Conservation (phyloP, 2,888 invertebrate species). For the Synergus itoensis region DNA sequence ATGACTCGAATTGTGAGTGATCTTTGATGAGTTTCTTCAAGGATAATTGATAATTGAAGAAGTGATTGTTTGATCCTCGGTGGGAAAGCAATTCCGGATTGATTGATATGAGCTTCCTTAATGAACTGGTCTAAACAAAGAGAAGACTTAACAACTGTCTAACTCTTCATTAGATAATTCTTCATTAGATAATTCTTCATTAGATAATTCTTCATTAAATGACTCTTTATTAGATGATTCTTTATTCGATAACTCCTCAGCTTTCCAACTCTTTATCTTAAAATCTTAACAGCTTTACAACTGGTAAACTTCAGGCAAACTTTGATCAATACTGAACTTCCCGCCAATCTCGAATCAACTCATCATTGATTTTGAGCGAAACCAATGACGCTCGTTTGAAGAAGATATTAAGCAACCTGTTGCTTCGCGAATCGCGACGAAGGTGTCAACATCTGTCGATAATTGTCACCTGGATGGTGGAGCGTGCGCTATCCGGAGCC, state of each 20-base stretch:
- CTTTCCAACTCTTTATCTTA: background rate
- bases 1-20: background rate
- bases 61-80: background rate
- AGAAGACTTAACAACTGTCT: too few species aligned
- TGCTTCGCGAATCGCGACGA: conserved; percentile 28
- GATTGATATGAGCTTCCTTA: background rate
- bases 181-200: too few species aligned
- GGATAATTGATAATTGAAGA: background rate
- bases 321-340: background rate
- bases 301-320: background rate
- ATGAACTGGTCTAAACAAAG: background rate
- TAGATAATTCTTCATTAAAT: background rate
- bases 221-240: background rate
- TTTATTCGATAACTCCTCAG: background rate
- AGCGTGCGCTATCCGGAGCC: conserved; percentile 49
- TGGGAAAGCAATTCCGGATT: background rate
- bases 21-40: background rate
- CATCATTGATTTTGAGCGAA: background rate
- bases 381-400: background rate
- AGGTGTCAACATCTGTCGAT: conserved; percentile 5
- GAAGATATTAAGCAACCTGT: background rate
- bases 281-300: background rate
- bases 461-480: conserved; percentile 20
- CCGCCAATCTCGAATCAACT: background rate
- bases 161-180: too few species aligned